Conservation (phyloP, 2,113 vertebrate species). For the Malurus melanocephalus region DNA sequence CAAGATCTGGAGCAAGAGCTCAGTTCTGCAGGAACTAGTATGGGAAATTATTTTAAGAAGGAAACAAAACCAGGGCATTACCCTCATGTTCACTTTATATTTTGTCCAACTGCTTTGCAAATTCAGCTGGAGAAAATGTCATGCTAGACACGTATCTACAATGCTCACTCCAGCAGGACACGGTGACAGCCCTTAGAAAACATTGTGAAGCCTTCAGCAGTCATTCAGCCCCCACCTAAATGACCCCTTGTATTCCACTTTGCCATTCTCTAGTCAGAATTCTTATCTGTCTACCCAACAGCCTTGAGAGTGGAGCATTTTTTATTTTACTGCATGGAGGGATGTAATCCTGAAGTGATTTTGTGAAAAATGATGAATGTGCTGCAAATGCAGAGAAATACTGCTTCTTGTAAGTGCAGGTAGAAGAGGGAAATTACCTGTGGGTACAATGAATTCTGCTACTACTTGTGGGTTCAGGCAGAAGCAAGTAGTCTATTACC, state of each 20-base stretch:
- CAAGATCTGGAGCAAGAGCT: neutral
- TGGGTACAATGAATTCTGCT: constrained; percentile 18
- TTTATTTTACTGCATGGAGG: constrained; percentile 7
- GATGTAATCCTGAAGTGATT: constrained; percentile 40
- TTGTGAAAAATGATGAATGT: constrained; percentile 37
- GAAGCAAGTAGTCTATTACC: neutral
- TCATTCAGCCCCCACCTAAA: neutral
- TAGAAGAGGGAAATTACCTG: constrained; percentile 43
- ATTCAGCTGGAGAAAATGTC: neutral
- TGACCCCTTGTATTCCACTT: neutral
- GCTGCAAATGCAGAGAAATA: constrained; percentile 17
- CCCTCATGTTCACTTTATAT: neutral
- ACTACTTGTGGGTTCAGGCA: neutral
- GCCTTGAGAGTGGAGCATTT: constrained; percentile 11
- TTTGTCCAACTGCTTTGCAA: neutral
- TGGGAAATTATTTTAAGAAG: neutral
- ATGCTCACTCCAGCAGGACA: neutral
- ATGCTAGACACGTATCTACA: neutral
- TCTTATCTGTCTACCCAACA: constrained; percentile 20
- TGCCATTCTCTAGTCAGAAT: neutral
- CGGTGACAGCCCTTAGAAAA: neutral
- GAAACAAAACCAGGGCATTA: neutral
- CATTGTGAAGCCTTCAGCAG: neutral
- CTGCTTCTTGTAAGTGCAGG: neutral
- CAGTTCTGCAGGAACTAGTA: neutral